phyloP scores from a whole-genome alignment of 2,888 invertebrate species.

The Dolomedes plantarius region DNA sequence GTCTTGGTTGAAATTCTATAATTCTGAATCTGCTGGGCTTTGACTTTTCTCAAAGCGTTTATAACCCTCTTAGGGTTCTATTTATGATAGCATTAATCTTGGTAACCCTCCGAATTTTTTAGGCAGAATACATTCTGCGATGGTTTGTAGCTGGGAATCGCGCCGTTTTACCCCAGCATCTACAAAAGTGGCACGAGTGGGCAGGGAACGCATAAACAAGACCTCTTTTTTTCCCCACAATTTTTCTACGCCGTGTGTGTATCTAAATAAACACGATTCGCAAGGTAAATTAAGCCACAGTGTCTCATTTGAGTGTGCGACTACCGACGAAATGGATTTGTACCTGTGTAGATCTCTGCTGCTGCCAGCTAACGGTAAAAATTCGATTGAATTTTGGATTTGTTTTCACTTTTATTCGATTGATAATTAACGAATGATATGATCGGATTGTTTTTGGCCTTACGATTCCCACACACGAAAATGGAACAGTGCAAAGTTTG shows the following conservation, averaged over 20 bases:
- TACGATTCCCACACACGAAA: no score
- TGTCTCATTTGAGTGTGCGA: not conserved
- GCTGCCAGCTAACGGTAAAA: constrained; percentile 42
- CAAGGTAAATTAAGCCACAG: constrained; percentile 43
- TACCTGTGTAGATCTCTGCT: constrained; percentile 55
- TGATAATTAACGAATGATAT: no score
- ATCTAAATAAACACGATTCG: constrained; percentile 56
- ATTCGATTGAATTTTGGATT: not conserved
- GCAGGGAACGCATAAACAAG: constrained; percentile 40
- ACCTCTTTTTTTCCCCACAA: not conserved
- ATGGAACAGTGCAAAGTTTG: no score
- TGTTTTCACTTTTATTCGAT: no score
- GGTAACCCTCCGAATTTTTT: not conserved
- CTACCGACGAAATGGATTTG: constrained; percentile 43
- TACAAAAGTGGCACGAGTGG: constrained; percentile 25
- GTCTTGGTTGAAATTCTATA: no score
- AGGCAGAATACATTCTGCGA: not conserved
- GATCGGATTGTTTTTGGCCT: no score
- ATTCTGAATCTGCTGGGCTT: no score
- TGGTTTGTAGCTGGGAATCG: not conserved
- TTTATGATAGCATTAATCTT: not conserved
- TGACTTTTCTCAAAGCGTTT: not conserved
- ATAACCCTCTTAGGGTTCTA: not conserved
- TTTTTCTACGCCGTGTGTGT: not conserved
- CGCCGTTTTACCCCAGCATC: not conserved